Conservation (phyloP, 2,888 invertebrate genomes). For the Lordiphosa andalusiaca region DNA sequence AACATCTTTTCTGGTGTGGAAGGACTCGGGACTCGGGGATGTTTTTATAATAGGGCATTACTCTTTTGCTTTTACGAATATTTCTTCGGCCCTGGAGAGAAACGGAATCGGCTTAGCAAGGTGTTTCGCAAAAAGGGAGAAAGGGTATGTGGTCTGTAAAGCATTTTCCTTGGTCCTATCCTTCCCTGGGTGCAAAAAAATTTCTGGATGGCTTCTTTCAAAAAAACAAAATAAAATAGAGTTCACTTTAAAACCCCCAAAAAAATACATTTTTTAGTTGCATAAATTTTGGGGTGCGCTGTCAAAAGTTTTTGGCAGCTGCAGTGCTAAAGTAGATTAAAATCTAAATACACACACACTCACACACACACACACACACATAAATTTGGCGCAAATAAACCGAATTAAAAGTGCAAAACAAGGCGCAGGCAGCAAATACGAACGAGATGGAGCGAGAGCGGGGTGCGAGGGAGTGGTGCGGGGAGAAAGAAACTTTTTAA, state of each 20-base stretch:
- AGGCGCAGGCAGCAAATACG: constrained; percentile 42
- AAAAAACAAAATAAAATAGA: not conserved
- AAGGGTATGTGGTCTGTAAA: too few relatives aligned
- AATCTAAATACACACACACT: constrained; percentile 62
- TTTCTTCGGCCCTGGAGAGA: too few relatives aligned
- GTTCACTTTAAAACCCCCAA: constrained; percentile 7
- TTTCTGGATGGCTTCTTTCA: not conserved
- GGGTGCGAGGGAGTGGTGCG: not conserved
- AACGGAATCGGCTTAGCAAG: too few relatives aligned
- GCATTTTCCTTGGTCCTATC: too few relatives aligned
- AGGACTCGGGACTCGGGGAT: too few relatives aligned
- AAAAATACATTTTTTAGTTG: constrained; percentile 21
- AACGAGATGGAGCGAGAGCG: constrained; percentile 14
- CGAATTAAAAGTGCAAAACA: constrained; percentile 70
- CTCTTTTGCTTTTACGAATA: too few relatives aligned
- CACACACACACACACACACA: constrained; percentile 26
- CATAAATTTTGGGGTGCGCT: constrained; percentile 48
- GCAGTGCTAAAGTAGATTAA: constrained; percentile 72
- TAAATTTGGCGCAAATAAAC: constrained; percentile 63
- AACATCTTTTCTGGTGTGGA: too few relatives aligned
- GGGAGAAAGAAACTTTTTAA: constrained; percentile 31
- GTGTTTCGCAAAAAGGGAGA: too few relatives aligned
- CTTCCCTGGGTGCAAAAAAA: too few relatives aligned
- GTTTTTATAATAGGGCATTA: too few relatives aligned
- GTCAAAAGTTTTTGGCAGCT: constrained; percentile 68